Conservation (phyloP, 1,140 invertebrate species). For the Drosophila ananassae region DNA sequence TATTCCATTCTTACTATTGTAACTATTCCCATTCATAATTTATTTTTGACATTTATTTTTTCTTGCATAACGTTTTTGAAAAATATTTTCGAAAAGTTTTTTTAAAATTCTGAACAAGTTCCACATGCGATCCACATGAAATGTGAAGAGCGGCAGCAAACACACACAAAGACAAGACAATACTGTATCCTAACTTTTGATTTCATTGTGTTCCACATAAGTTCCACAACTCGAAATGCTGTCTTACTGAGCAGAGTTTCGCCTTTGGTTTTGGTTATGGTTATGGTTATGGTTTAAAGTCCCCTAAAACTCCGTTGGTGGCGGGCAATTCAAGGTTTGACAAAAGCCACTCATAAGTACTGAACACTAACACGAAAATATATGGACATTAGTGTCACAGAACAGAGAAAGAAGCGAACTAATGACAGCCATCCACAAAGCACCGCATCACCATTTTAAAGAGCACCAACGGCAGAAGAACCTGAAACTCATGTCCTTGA, state of each 20-base stretch:
- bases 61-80: not conserved
- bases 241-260: constrained; percentile 15
- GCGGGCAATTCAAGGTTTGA: constrained; percentile 80
- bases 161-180: constrained; percentile 10
- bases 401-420: constrained; percentile 2
- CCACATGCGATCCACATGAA: not conserved
- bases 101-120: not conserved
- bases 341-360: constrained; percentile 49
- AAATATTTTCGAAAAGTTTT: not conserved
- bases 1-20: not conserved
- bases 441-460: constrained; percentile 34
- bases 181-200: constrained; percentile 11
- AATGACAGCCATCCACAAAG: constrained; percentile 6
- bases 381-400: not conserved
- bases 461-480: not conserved
- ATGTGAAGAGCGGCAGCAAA: constrained; percentile 3
- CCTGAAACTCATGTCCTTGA: too few relatives aligned
- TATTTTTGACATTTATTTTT: not conserved
- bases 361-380: constrained; percentile 1
- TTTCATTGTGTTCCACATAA: not conserved
- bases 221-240: constrained; percentile 17
- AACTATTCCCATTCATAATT: too few relatives aligned
- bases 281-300: constrained; percentile 22
- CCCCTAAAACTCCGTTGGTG: constrained; percentile 51
- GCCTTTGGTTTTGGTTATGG: constrained; percentile 9